Evolutionary conservation across 2,113 vertebrate genomes (phyloP).

Genomic region (Symphodus melops): DNA sequence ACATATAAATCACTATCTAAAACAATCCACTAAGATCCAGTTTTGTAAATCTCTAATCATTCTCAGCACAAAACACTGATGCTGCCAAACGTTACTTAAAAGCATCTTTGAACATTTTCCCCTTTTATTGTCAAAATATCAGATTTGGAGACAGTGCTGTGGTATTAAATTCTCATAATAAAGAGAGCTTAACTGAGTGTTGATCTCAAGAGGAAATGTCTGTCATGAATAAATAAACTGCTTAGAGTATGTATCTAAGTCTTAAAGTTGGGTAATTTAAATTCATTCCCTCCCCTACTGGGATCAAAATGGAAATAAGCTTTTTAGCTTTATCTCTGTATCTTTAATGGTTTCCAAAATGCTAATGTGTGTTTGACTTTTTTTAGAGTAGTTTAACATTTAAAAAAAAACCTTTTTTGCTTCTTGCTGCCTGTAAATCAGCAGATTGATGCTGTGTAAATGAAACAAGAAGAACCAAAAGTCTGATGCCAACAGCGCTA

Average conservation of each 20-base stretch:
- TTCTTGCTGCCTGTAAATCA: background rate
- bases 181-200: background rate
- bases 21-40: constrained; percentile 3
- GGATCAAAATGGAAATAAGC: background rate
- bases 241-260: background rate
- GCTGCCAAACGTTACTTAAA: constrained; percentile 1
- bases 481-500: too few relatives aligned
- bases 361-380: background rate
- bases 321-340: background rate
- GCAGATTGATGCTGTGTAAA: background rate
- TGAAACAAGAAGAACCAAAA: background rate
- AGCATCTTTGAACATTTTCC: background rate
- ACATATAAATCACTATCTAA: constrained; percentile 2
- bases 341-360: background rate
- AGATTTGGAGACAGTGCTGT: constrained; percentile 14
- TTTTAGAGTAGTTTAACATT: too few relatives aligned
- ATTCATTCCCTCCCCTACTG: constrained; percentile 16
- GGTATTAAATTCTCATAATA: constrained; percentile 1
- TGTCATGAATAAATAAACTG: constrained; percentile 44
- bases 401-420: background rate
- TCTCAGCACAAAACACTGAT: background rate
- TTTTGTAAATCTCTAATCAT: constrained; percentile 9
- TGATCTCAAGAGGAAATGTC: constrained; percentile 15
- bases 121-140: constrained; percentile 1
- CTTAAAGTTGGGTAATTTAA: constrained; percentile 38